Evolutionary conservation across 2,888 invertebrate genomes (phyloP).

Genomic region (Parapristionchus giblindavisi): DNA sequence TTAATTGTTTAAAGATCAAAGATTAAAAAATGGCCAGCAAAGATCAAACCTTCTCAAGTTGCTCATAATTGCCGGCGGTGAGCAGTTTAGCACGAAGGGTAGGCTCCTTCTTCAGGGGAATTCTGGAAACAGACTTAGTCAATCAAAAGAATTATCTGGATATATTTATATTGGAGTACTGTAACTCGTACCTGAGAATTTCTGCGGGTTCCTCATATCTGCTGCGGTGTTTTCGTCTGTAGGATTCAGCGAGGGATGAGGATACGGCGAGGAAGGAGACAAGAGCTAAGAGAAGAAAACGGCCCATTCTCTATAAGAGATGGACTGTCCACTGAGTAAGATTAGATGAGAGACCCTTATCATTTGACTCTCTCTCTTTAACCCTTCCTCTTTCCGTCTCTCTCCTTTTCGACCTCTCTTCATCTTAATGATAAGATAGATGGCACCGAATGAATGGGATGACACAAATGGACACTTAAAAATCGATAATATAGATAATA

Average conservation of each 20-base stretch:
- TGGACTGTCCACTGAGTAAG: neutral
- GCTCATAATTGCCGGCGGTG: constrained; percentile 55
- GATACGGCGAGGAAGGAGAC: neutral
- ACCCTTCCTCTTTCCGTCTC: constrained; percentile 6
- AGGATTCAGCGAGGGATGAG: neutral
- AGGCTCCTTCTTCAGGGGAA: constrained; percentile 55
- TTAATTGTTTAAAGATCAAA: constrained; percentile 41
- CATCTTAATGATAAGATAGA: too few relatives aligned
- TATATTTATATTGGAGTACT: too few relatives aligned
- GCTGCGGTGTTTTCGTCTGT: constrained; percentile 10
- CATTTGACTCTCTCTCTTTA: constrained; percentile 4
- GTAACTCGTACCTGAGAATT: constrained; percentile 1
- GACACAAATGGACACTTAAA: too few relatives aligned
- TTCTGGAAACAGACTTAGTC: constrained; percentile 39
- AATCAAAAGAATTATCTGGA: neutral
- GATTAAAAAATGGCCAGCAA: too few relatives aligned
- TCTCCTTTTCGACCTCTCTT: constrained; percentile 16
- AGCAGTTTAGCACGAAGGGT: constrained; percentile 57
- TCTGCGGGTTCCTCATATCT: neutral
- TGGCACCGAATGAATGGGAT: too few relatives aligned
- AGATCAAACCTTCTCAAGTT: constrained; percentile 36
- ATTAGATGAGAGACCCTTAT: neutral
- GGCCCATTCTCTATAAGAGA: constrained; percentile 1
- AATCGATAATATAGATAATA: too few relatives aligned
- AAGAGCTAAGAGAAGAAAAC: neutral